Evolutionary conservation across 2,888 invertebrate genomes (phyloP).

Genomic region (Cephus rjabovi): DNA sequence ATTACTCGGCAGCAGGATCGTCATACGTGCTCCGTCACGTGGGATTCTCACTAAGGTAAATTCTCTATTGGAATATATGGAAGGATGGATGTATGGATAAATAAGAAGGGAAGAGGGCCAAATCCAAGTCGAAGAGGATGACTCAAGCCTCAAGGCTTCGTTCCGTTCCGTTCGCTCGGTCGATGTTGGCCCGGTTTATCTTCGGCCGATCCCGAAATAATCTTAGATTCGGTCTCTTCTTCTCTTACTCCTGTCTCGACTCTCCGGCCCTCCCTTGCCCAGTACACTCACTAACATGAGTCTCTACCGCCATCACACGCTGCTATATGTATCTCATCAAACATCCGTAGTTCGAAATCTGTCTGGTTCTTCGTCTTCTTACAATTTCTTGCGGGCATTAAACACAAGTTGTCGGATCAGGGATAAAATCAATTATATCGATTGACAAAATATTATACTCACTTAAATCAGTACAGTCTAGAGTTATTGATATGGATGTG

Average conservation of each 20-base stretch:
- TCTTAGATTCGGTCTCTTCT: constrained; percentile 57
- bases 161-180: constrained; percentile 39
- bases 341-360: not conserved
- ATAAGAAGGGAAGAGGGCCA: constrained; percentile 22
- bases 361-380: not conserved
- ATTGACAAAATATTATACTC: not conserved
- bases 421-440: not conserved
- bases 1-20: not conserved
- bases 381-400: not conserved
- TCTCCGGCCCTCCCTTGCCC: constrained; percentile 17
- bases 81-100: not conserved
- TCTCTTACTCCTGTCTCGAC: constrained; percentile 37
- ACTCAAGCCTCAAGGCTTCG: constrained; percentile 58
- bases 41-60: not conserved
- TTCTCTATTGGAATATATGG: not conserved
- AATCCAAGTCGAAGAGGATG: constrained; percentile 38
- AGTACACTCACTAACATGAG: not conserved
- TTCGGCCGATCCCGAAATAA: constrained; percentile 59
- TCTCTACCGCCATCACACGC: not conserved
- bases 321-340: not conserved
- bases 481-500: not conserved
- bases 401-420: no score
- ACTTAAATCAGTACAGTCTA: not conserved
- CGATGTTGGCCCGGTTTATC: constrained; percentile 63
- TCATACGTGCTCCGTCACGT: not conserved